Evolutionary conservation across 2,113 vertebrate species (phyloP).

Genomic region (Epinephelus fuscoguttatus): DNA sequence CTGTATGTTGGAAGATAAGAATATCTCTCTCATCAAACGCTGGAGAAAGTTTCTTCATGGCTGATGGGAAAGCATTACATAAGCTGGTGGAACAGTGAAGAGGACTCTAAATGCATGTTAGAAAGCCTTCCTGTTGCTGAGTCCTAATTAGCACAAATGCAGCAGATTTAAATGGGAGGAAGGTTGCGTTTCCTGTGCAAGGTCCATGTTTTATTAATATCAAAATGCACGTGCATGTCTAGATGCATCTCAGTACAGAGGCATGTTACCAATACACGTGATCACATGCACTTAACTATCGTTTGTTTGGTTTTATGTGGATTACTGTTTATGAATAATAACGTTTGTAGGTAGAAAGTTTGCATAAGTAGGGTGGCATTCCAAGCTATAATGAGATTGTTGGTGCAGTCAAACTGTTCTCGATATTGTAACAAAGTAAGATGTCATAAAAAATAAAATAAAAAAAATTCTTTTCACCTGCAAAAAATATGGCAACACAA

Average conservation of each 20-base stretch:
- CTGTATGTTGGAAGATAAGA: conserved; percentile 45
- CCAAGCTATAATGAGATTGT: not conserved
- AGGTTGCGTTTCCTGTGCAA: conserved; percentile 52
- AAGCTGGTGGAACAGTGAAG: conserved; percentile 30
- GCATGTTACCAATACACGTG: too few species aligned
- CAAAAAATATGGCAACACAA: not conserved
- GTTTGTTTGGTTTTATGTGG: conserved; percentile 3
- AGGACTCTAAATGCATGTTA: conserved; percentile 59
- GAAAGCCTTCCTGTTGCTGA: conserved; percentile 50
- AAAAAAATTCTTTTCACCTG: not conserved
- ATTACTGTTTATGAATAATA: not conserved
- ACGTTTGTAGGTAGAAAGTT: not conserved
- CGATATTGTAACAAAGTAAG: not conserved
- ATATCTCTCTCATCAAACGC: conserved; percentile 46
- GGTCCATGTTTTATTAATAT: conserved; percentile 75
- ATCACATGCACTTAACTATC: not conserved
- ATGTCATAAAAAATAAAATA: not conserved
- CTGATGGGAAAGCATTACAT: conserved; percentile 56
- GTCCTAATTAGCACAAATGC: conserved; percentile 74
- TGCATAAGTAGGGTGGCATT: not conserved
- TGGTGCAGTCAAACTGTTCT: not conserved
- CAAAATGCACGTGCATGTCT: conserved; percentile 35
- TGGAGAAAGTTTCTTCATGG: conserved; percentile 11
- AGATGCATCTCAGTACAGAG: not conserved
- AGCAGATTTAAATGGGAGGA: conserved; percentile 42